These are phyloP conservation scores for Rhabdomys pumilio DNA, from an alignment of 2,797 vertebrate genomes.

Conservation along the genomic window DNA sequence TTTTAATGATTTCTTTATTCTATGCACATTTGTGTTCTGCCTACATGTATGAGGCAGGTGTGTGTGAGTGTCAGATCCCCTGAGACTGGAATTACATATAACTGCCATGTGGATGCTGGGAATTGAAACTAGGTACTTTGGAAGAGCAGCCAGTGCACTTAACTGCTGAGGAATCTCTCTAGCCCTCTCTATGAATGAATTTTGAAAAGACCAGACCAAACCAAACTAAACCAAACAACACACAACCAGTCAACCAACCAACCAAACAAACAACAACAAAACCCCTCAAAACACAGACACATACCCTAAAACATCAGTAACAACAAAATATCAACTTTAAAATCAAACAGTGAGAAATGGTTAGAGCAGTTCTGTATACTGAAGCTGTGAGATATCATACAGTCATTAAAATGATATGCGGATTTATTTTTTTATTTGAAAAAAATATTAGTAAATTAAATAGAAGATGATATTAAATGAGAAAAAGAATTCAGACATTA, in stretches of 20 bases:
- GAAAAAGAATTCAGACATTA: neutral
- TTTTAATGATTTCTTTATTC: neutral
- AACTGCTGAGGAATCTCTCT: neutral
- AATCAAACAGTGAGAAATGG: neutral
- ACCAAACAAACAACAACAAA: neutral
- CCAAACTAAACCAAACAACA: neutral
- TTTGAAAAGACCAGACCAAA: neutral
- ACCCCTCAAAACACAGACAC: neutral
- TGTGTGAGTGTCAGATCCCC: neutral
- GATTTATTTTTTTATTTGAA: conserved; percentile 55
- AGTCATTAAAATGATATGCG: neutral
- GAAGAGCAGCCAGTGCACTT: neutral
- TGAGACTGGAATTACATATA: neutral
- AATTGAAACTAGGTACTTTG: neutral
- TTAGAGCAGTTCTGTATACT: conserved; percentile 55
- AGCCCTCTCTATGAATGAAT: neutral
- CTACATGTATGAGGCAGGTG: neutral
- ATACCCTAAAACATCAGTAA: neutral
- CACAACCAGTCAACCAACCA: neutral
- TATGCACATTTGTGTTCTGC: neutral
- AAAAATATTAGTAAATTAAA: conserved; percentile 1
- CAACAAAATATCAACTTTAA: neutral
- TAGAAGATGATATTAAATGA: conserved; percentile 8
- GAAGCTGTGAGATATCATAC: conserved; percentile 31
- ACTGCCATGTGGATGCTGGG: neutral